These are phyloP conservation scores for Melieria picta DNA, from an alignment of 2,888 invertebrate species.

Conservation along the genomic window DNA sequence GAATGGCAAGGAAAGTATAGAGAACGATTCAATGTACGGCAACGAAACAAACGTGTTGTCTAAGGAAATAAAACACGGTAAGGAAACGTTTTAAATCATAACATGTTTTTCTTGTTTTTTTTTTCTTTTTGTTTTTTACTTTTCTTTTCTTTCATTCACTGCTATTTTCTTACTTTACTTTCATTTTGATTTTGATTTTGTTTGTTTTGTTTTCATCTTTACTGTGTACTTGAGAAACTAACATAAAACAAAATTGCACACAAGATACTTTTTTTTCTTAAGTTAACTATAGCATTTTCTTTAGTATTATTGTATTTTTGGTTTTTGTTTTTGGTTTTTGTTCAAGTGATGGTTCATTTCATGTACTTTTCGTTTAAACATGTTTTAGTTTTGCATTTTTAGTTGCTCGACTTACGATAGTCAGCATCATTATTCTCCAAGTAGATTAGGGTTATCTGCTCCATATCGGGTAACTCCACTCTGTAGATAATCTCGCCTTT, in stretches of 20 bases:
- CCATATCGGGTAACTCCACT: slow-evolving; percentile 93
- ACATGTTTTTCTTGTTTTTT: not conserved
- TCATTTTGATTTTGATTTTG: too few relatives aligned
- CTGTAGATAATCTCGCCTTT: slow-evolving; percentile 91
- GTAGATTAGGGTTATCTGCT: slow-evolving; percentile 93
- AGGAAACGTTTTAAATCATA: not conserved
- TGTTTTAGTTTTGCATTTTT: slow-evolving; percentile 39
- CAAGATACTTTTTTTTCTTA: slow-evolving; percentile 29
- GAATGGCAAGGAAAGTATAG: too few relatives aligned
- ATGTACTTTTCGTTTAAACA: slow-evolving; percentile 39
- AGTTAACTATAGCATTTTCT: slow-evolving; percentile 44
- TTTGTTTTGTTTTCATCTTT: too few relatives aligned
- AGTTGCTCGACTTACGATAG: slow-evolving; percentile 68
- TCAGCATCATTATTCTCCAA: slow-evolving; percentile 79
- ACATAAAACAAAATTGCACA: too few relatives aligned
- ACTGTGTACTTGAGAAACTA: too few relatives aligned
- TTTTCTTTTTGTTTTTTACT: slow-evolving; percentile 10
- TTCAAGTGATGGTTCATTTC: slow-evolving; percentile 43
- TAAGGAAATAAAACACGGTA: not conserved
- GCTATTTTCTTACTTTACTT: not conserved
- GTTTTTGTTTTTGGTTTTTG: slow-evolving; percentile 31
- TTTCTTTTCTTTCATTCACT: slow-evolving; percentile 1
- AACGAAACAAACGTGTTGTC: not conserved
- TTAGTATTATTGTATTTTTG: slow-evolving; percentile 32
- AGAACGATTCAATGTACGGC: not conserved